phyloP scores from a whole-genome alignment of 92 coral and sea anemone species.

The Hydrozoanthus gracilis region DNA sequence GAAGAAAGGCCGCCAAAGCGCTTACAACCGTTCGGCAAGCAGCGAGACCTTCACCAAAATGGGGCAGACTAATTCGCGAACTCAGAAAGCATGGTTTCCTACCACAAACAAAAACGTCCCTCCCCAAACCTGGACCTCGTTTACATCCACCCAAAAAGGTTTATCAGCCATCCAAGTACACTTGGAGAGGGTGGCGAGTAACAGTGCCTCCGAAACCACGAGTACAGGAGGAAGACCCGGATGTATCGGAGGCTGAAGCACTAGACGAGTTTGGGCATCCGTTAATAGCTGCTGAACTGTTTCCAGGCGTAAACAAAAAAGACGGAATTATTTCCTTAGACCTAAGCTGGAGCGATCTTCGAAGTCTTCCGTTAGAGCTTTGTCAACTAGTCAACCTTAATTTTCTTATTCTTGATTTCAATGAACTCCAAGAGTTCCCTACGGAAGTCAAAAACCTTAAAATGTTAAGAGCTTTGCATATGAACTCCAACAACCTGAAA shows the following conservation, averaged over 20 bases:
- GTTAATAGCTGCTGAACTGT: slow-evolving; percentile 45
- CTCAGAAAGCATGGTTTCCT: slow-evolving; percentile 78
- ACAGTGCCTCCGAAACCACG: slow-evolving; percentile 11
- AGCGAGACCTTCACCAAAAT: slow-evolving; percentile 79
- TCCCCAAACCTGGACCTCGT: slow-evolving; percentile 43
- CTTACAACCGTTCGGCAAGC: slow-evolving; percentile 54
- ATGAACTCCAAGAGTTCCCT: slow-evolving; percentile 67
- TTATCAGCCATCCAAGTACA: slow-evolving; percentile 65
- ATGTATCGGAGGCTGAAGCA: slow-evolving; percentile 29
- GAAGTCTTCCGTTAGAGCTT: slow-evolving; percentile 57
- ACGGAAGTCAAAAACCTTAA: slow-evolving; percentile 53
- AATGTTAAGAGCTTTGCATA: slow-evolving; percentile 67
- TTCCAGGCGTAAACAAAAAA: slow-evolving; percentile 61
- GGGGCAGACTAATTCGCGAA: slow-evolving; percentile 75
- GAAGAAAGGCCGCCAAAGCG: slow-evolving; percentile 54
- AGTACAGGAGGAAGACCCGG: background rate
- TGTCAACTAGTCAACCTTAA: slow-evolving; percentile 74
- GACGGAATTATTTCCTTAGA: slow-evolving; percentile 78
- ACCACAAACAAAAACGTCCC: slow-evolving; percentile 57
- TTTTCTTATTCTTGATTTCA: slow-evolving; percentile 74
- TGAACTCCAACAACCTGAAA: slow-evolving; percentile 63
- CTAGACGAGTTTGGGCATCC: slow-evolving; percentile 79
- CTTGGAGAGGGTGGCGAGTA: slow-evolving; percentile 81
- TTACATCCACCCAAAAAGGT: background rate
- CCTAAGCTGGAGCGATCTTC: slow-evolving; percentile 66